Percentiles rank a stretch among this genome's conserved stretches.
Conservation (phyloP, 2,113 vertebrate genomes). For the Triplophysa dalaica region DNA sequence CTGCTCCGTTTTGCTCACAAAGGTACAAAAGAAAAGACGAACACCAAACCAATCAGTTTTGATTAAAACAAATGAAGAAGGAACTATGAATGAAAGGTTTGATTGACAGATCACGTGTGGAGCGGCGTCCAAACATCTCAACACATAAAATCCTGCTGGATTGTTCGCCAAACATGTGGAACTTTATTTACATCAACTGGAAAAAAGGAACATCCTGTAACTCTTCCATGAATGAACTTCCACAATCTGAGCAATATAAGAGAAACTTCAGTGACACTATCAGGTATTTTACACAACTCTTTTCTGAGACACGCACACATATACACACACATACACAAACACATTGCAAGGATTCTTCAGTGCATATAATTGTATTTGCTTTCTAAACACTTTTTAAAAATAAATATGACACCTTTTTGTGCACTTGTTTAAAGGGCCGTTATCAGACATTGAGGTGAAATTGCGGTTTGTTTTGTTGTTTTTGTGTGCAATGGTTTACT, state of each 20-base stretch:
- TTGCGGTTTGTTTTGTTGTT: constrained; percentile 35
- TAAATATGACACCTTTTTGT: constrained; percentile 60
- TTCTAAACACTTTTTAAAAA: constrained; percentile 59
- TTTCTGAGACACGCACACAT: constrained; percentile 30
- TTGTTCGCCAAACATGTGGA: neutral
- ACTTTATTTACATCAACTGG: neutral
- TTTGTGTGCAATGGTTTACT: constrained; percentile 61
- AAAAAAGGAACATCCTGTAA: constrained; percentile 11
- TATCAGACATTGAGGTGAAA: constrained; percentile 56
- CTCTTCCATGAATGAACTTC: constrained; percentile 36
- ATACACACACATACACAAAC: constrained; percentile 19
- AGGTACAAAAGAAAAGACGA: neutral
- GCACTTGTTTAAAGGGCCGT: constrained; percentile 67
- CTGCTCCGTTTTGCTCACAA: neutral
- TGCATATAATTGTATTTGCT: constrained; percentile 52
- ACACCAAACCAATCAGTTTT: neutral
- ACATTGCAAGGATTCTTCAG: constrained; percentile 35
- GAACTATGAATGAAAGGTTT: neutral
- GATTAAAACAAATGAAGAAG: neutral
- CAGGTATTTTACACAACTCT: constrained; percentile 69
- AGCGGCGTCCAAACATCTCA: too few species aligned
- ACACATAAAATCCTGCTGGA: neutral
- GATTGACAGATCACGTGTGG: neutral
- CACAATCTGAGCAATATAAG: constrained; percentile 55
- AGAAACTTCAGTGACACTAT: constrained; percentile 67